Evolutionary conservation across 2,797 vertebrate species (phyloP).

Genomic region (Loriculus beryllinus): DNA sequence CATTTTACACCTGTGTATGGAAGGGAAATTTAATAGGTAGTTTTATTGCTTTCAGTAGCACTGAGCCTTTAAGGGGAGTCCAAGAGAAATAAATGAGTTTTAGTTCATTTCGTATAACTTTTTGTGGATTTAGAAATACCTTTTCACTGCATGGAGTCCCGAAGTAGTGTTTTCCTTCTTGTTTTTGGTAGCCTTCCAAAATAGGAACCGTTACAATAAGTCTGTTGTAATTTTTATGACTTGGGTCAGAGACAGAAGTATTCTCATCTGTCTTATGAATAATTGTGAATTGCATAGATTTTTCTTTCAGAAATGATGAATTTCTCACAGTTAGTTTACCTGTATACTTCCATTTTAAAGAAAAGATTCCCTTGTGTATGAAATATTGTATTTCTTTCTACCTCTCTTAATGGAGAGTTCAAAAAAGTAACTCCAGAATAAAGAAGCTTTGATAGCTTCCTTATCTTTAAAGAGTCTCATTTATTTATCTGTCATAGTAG

Average conservation of each 20-base stretch:
- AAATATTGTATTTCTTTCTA: not conserved
- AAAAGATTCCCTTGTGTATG: not conserved
- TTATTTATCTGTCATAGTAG: not conserved
- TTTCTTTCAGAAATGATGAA: not conserved
- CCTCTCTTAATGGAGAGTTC: not conserved
- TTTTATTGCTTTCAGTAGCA: not conserved
- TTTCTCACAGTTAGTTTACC: not conserved
- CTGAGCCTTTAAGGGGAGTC: not conserved
- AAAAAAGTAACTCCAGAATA: not conserved
- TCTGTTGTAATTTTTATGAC: not conserved
- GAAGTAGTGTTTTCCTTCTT: not conserved
- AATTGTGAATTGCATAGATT: not conserved
- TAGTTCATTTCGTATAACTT: not conserved
- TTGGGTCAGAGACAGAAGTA: not conserved
- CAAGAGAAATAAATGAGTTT: not conserved
- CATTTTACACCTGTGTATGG: not conserved
- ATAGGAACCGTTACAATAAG: not conserved
- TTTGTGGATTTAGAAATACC: not conserved
- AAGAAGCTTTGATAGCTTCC: not conserved
- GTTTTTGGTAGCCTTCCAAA: not conserved
- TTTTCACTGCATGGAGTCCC: not conserved
- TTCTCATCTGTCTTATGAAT: not conserved
- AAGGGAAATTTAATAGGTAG: not conserved
- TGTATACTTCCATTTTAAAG: not conserved
- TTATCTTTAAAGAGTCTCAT: not conserved